Conservation (phyloP, 64 coral and sea anemone species). For the Montipora cactus region DNA sequence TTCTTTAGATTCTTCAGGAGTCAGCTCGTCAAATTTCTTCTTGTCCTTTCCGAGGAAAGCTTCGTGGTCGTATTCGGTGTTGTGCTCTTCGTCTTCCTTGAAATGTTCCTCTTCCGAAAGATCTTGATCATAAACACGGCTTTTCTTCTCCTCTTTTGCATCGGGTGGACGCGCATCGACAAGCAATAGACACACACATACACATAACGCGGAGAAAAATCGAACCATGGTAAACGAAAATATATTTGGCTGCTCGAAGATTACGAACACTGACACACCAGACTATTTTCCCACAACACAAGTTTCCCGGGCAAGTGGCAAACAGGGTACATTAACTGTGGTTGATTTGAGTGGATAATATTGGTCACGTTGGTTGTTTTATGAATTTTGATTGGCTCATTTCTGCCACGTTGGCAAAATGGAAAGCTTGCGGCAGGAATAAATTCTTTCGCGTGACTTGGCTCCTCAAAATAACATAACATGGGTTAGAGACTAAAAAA, state of each 20-base stretch:
- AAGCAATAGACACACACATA: conserved; percentile 33
- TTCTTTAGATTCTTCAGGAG: conserved; percentile 86
- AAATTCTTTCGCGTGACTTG: neutral
- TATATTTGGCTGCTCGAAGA: neutral
- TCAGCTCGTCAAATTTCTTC: conserved; percentile 94
- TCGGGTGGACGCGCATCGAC: conserved; percentile 54
- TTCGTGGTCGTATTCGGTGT: conserved; percentile 95
- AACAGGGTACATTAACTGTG: neutral
- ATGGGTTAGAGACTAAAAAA: no score
- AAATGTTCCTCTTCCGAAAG: conserved; percentile 74
- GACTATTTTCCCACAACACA: neutral
- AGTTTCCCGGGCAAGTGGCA: neutral
- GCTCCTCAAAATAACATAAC: no score
- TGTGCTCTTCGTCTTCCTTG: conserved; percentile 64
- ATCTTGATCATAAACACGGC: conserved; percentile 64
- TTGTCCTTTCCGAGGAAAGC: conserved; percentile 97
- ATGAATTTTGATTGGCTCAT: conserved; percentile 22
- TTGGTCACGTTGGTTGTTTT: neutral
- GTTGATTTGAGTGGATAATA: conserved; percentile 25
- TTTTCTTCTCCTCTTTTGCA: conserved; percentile 43
- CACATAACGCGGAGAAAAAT: neutral
- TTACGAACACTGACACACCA: neutral
- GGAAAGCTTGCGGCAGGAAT: neutral
- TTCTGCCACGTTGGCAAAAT: conserved; percentile 56
- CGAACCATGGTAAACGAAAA: neutral